A percentile compares a stretch with the other conserved stretches of the same genome.
Conservation (phyloP, 2,113 vertebrate genomes). For the Merops nubicus region DNA sequence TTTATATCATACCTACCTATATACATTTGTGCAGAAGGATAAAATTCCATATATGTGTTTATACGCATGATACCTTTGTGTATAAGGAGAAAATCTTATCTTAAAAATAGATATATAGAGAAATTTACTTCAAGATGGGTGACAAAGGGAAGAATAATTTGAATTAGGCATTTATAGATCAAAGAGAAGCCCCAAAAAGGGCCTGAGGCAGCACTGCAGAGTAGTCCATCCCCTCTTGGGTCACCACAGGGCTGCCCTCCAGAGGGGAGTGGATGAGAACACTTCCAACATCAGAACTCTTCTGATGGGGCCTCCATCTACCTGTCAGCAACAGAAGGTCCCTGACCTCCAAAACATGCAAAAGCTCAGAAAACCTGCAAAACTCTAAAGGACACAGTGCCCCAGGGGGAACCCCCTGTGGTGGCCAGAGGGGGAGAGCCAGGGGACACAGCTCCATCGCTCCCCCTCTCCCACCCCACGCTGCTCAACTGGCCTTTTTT, state of each 20-base stretch:
- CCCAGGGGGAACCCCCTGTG: background rate
- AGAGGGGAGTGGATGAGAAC: background rate
- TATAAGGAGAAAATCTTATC: background rate
- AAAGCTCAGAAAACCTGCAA: background rate
- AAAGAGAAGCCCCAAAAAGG: background rate
- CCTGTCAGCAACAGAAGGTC: background rate
- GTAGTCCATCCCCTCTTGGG: background rate
- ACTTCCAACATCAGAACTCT: background rate
- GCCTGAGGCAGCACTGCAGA: background rate
- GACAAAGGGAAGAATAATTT: background rate
- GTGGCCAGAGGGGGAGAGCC: fast-evolving
- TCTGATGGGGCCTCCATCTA: background rate
- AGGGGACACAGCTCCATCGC: background rate
- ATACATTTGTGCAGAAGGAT: background rate
- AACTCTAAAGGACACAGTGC: background rate
- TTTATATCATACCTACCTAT: background rate
- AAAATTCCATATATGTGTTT: background rate
- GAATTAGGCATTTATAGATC: background rate
- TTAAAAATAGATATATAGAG: background rate
- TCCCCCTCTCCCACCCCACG: background rate
- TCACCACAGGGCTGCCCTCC: background rate
- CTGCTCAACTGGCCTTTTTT: background rate
- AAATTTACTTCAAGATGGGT: background rate
- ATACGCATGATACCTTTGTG: too few species aligned
- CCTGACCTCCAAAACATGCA: fast-evolving